Conservation (phyloP, 2,797 vertebrate genomes). For the Bryconaethiops microstoma region DNA sequence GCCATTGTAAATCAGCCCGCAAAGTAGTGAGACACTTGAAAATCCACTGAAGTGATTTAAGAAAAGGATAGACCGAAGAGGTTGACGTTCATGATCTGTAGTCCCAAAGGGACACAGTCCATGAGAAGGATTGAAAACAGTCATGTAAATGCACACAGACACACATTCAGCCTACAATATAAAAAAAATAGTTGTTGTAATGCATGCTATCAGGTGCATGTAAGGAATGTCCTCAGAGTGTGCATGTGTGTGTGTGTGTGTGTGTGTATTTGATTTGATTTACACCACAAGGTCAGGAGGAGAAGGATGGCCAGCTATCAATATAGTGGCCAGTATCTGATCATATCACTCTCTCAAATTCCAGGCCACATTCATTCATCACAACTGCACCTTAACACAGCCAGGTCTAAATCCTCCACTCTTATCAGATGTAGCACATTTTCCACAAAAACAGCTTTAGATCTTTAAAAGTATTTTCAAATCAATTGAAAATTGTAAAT, state of each 20-base stretch:
- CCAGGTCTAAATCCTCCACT: constrained; percentile 21
- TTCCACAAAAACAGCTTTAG: background rate
- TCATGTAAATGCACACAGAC: constrained; percentile 5
- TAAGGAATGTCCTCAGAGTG: constrained; percentile 51
- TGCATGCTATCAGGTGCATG: constrained; percentile 62
- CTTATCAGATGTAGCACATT: constrained; percentile 22
- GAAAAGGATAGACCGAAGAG: constrained; percentile 48
- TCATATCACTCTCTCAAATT: constrained; percentile 47
- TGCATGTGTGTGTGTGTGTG: constrained; percentile 32
- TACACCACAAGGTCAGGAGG: constrained; percentile 35
- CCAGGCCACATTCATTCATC: constrained; percentile 41
- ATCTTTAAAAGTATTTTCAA: background rate
- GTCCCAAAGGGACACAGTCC: constrained; percentile 37
- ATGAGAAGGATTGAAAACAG: constrained; percentile 24
- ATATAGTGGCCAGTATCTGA: constrained; percentile 41
- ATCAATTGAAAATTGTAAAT: too few relatives aligned
- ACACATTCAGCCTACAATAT: background rate
- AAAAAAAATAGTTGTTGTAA: background rate
- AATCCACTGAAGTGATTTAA: constrained; percentile 56
- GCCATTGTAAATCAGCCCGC: constrained; percentile 48
- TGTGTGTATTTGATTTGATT: constrained; percentile 34
- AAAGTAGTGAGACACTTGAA: constrained; percentile 49
- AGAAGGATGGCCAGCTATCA: constrained; percentile 30
- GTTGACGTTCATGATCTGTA: constrained; percentile 42
- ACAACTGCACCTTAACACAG: constrained; percentile 15